These are phyloP conservation scores for Camptogramma bilineatum DNA, from an alignment of 2,888 invertebrate species.

Conservation along the genomic window DNA sequence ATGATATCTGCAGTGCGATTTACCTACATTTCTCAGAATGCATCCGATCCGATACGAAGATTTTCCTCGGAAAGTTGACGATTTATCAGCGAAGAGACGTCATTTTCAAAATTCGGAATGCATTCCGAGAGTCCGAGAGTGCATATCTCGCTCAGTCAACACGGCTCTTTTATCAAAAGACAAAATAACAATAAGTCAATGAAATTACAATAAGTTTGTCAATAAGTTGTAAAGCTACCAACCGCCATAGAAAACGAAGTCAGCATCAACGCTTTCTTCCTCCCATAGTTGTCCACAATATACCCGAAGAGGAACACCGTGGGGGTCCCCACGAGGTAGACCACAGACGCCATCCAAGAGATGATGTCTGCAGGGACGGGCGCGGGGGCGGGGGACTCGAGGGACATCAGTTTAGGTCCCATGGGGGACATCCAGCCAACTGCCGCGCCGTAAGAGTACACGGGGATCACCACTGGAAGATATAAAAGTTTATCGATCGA, in stretches of 20 bases:
- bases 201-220: no score
- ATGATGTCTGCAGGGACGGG: slow-evolving; percentile 77
- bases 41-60: no score
- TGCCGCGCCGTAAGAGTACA: slow-evolving; percentile 83
- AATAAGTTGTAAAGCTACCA: neutral
- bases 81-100: no score
- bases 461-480: slow-evolving; percentile 81
- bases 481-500: neutral
- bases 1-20: no score
- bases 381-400: slow-evolving; percentile 67
- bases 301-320: slow-evolving; percentile 84
- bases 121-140: no score
- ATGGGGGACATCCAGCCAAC: slow-evolving; percentile 86
- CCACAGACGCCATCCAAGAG: slow-evolving; percentile 85
- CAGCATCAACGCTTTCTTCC: slow-evolving; percentile 79
- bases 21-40: no score
- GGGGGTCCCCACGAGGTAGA: slow-evolving; percentile 82
- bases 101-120: no score
- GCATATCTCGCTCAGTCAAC: no score
- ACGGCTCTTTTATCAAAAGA: no score
- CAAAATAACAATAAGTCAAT: no score
- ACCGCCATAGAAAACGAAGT: slow-evolving; percentile 75
- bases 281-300: slow-evolving; percentile 80
- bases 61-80: no score
- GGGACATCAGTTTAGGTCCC: slow-evolving; percentile 78